A percentile compares a stretch with the other conserved stretches of the same genome.
phyloP scores from a whole-genome alignment of 2,888 invertebrate genomes.

The Phytoseiulus persimilis region DNA sequence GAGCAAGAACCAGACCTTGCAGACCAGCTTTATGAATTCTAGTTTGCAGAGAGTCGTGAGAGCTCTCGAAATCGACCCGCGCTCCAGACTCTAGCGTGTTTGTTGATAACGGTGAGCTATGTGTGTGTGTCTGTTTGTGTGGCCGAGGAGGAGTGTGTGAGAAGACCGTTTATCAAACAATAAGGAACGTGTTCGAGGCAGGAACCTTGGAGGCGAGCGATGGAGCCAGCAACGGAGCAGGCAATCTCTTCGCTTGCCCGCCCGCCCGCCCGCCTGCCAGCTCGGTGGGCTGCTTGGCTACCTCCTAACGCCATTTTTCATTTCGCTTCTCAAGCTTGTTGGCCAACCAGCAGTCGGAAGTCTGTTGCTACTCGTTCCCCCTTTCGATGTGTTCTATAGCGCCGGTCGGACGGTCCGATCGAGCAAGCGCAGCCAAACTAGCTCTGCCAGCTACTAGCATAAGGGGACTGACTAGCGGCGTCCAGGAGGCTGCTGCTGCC shows the following conservation, averaged over 20 bases:
- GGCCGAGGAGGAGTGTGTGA: constrained; percentile 10
- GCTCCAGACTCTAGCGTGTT: background rate
- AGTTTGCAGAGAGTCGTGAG: too few species aligned
- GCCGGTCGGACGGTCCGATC: background rate
- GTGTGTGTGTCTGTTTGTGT: background rate
- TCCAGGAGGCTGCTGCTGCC: background rate
- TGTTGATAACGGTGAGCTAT: background rate
- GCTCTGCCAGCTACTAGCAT: background rate
- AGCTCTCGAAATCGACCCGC: background rate
- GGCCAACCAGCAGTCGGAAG: background rate
- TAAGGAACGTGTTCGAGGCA: constrained; percentile 10
- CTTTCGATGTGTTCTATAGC: background rate
- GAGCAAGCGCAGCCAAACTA: background rate
- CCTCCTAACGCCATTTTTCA: constrained; percentile 31
- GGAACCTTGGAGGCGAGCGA: background rate
- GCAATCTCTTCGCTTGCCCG: constrained; percentile 26
- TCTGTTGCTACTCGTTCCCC: background rate
- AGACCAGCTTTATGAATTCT: too few species aligned
- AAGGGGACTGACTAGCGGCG: background rate
- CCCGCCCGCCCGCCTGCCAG: background rate
- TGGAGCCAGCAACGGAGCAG: background rate
- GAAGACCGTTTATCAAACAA: constrained; percentile 38
- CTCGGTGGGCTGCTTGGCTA: background rate
- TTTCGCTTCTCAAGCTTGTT: constrained; percentile 7
- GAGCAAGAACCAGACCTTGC: too few species aligned